Conservation (phyloP, 2,797 vertebrate genomes). For the Onychomys torridus region DNA sequence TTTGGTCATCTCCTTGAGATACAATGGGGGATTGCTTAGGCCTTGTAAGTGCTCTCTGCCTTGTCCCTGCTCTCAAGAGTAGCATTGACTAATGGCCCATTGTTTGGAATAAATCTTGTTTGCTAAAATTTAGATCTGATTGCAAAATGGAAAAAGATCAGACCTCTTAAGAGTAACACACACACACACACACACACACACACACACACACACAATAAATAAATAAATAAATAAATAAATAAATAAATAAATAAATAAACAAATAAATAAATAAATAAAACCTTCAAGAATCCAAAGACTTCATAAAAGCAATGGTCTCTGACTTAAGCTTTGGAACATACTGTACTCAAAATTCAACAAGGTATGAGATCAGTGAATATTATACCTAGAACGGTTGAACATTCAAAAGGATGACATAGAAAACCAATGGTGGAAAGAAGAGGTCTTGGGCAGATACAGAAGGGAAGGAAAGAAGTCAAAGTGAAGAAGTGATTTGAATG, state of each 20-base stretch:
- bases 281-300: neutral
- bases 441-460: neutral
- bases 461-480: neutral
- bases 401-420: neutral
- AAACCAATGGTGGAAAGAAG: neutral
- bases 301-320: neutral
- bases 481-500: neutral
- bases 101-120: too few species aligned
- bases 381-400: accelerated
- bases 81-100: too few species aligned
- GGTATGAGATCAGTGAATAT: neutral
- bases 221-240: neutral
- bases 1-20: too few species aligned
- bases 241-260: neutral
- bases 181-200: too few species aligned
- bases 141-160: too few species aligned
- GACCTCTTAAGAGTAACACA: too few species aligned
- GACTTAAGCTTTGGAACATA: neutral
- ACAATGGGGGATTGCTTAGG: too few species aligned
- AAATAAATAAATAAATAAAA: neutral
- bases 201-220: too few species aligned
- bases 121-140: too few species aligned
- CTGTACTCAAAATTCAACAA: neutral
- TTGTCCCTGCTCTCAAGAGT: too few species aligned
- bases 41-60: too few species aligned